These are phyloP conservation scores for Morphnarchus princeps DNA, from an alignment of 2,113 vertebrate species.

Conservation along the genomic window DNA sequence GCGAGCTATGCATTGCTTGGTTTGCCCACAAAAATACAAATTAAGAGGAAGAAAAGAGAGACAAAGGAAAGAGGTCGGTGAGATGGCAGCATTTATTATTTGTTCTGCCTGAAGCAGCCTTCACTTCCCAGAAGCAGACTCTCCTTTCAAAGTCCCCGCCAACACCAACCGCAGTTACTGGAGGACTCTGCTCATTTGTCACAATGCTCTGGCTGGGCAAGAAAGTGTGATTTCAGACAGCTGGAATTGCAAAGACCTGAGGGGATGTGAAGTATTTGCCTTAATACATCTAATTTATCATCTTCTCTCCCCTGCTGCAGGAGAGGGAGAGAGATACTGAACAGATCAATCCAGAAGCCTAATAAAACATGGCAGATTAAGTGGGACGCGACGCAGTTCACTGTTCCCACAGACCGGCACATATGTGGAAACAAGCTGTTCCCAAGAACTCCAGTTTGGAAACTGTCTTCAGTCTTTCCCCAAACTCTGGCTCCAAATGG, in stretches of 20 bases:
- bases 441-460: background rate
- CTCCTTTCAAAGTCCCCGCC: background rate
- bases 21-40: background rate
- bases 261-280: background rate
- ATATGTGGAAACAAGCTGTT: conserved; percentile 14
- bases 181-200: background rate
- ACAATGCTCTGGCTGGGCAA: background rate
- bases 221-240: conserved; percentile 5
- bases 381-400: background rate
- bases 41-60: background rate
- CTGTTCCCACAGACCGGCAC: background rate
- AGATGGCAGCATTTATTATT: background rate
- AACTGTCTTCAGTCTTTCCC: background rate
- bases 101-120: conserved; percentile 20
- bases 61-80: conserved; percentile 9
- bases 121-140: background rate
- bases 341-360: background rate
- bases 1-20: background rate
- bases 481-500: background rate
- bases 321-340: background rate
- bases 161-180: background rate
- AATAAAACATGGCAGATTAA: background rate
- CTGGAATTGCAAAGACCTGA: conserved; percentile 29
- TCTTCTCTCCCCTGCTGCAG: background rate
- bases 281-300: conserved; percentile 3